These are phyloP conservation scores for Andrena marginata DNA, from an alignment of 2,888 invertebrate species.

Conservation along the genomic window DNA sequence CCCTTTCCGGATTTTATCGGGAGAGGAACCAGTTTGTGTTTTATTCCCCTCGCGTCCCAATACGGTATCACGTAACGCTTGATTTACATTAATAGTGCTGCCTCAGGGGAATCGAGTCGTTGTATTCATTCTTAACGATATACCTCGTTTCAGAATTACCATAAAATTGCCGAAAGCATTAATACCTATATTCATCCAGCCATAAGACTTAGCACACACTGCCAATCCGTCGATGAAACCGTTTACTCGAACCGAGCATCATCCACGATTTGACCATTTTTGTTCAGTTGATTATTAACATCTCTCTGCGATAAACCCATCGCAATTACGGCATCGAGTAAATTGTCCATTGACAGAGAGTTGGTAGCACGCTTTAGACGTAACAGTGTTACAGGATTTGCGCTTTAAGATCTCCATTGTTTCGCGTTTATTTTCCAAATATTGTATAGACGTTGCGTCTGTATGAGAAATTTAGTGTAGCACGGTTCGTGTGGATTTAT, in stretches of 20 bases:
- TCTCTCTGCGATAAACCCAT: too few species aligned
- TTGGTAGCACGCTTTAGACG: background rate
- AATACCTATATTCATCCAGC: background rate
- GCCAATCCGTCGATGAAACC: too few species aligned
- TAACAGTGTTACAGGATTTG: background rate
- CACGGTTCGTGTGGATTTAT: background rate
- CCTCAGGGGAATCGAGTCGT: constrained; percentile 7
- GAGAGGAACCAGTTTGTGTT: constrained; percentile 36
- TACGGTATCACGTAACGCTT: constrained; percentile 17
- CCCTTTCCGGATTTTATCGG: constrained; percentile 54
- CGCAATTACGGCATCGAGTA: too few species aligned
- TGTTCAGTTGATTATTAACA: too few species aligned
- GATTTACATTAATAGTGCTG: constrained; percentile 46
- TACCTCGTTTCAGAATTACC: background rate
- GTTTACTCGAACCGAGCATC: too few species aligned
- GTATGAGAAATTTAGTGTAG: background rate
- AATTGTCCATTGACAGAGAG: background rate
- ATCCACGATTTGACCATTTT: too few species aligned
- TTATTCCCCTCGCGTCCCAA: constrained; percentile 36
- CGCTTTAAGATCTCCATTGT: background rate
- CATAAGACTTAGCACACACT: too few species aligned
- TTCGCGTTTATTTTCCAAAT: background rate
- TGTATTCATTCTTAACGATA: background rate
- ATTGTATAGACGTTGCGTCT: too few species aligned
- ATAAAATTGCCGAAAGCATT: background rate